Conservation (phyloP, 30 jellyfish, hydroid and myxozoan genomes). For the Pseudorhiza aurosa region DNA sequence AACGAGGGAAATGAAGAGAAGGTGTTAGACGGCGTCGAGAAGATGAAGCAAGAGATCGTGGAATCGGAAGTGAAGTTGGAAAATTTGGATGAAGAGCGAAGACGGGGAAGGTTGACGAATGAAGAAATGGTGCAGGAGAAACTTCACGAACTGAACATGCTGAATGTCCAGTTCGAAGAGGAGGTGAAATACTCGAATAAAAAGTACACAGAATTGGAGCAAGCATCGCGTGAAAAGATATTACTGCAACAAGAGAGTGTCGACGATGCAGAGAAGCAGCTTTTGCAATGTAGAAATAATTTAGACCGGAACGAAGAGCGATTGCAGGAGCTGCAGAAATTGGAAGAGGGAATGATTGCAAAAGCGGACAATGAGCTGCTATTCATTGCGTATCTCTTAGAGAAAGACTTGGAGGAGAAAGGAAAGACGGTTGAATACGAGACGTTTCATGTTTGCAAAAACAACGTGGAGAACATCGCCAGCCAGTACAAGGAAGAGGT, state of each 20-base stretch:
- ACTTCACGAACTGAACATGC: conserved; percentile 61
- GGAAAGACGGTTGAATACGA: conserved; percentile 44
- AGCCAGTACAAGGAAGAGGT: conserved; percentile 73
- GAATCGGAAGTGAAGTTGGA: conserved; percentile 53
- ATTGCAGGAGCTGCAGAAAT: conserved; percentile 68
- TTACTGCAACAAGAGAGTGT: conserved; percentile 82
- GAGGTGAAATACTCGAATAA: conserved; percentile 56
- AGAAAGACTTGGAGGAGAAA: conserved; percentile 75
- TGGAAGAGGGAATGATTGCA: conserved; percentile 79
- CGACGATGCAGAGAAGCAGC: conserved; percentile 87
- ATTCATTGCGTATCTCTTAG: conserved; percentile 85
- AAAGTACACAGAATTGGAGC: conserved; percentile 62
- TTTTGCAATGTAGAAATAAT: conserved; percentile 71
- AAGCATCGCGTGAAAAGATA: conserved; percentile 80
- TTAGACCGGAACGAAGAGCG: conserved; percentile 71
- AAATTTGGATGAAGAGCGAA: conserved; percentile 47
- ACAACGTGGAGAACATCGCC: conserved; percentile 71
- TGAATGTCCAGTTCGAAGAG: conserved; percentile 67
- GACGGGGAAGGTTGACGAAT: conserved; percentile 59
- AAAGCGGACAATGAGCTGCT: conserved; percentile 88
- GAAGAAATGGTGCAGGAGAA: conserved; percentile 73
- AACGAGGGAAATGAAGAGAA: conserved; percentile 14
- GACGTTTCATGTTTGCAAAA: conserved; percentile 51
- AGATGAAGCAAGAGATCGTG: conserved; percentile 28
- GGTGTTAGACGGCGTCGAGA: conserved; percentile 34